These are phyloP conservation scores for Passer montanus DNA, from an alignment of 2,113 vertebrate genomes.

Conservation along the genomic window DNA sequence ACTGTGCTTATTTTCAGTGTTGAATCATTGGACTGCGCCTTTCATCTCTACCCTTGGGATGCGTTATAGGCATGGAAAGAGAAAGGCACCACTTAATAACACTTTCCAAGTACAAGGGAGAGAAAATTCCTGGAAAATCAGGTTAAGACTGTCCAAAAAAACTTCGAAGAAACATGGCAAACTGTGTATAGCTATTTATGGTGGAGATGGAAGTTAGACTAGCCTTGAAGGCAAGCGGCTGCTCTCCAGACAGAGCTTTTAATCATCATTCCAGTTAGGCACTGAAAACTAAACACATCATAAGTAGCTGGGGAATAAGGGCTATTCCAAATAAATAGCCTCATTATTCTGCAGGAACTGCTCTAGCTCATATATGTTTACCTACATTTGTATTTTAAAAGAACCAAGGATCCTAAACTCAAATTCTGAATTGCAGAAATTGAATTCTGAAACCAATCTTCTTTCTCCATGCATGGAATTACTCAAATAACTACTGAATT, in stretches of 20 bases:
- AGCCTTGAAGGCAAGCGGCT: slow-evolving; percentile 4
- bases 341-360: not conserved
- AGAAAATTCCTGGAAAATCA: slow-evolving; percentile 68
- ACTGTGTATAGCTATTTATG: slow-evolving; percentile 30
- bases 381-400: not conserved
- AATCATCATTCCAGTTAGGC: slow-evolving; percentile 45
- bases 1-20: not conserved
- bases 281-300: slow-evolving; percentile 31
- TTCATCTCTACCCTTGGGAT: slow-evolving; percentile 1
- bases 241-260: slow-evolving; percentile 45
- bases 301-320: not conserved
- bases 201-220: slow-evolving; percentile 24
- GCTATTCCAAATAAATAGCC: slow-evolving; percentile 26
- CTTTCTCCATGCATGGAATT: not conserved
- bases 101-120: slow-evolving; percentile 54
- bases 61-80: slow-evolving; percentile 15
- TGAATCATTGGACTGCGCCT: not conserved
- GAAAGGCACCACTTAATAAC: slow-evolving; percentile 45
- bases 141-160: slow-evolving; percentile 34
- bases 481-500: not conserved
- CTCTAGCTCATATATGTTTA: not conserved
- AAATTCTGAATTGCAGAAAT: not conserved
- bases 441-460: slow-evolving; percentile 6
- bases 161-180: slow-evolving; percentile 45
- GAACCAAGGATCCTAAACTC: not conserved